A percentile compares a stretch with the other conserved stretches of the same genome.
Evolutionary conservation across 2,797 vertebrate genomes (phyloP).

Genomic region (Anolis apletophallus): DNA sequence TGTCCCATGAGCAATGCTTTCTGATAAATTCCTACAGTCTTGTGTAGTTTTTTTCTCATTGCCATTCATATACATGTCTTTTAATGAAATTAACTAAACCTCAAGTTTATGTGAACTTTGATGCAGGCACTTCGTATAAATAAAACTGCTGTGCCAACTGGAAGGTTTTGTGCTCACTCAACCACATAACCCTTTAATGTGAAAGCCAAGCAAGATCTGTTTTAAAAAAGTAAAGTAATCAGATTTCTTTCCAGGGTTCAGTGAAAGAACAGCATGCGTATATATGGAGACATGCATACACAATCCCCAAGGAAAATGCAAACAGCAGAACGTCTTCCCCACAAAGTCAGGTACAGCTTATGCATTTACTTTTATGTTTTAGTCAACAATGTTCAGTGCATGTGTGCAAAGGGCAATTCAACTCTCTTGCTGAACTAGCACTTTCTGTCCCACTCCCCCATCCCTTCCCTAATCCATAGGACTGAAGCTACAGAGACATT

Average conservation of each 20-base stretch:
- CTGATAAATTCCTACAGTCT: conserved; percentile 22
- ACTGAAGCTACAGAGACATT: background rate
- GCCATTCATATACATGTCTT: conserved; percentile 37
- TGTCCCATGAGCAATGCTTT: background rate
- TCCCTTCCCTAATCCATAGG: too few relatives aligned
- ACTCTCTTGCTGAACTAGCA: too few relatives aligned
- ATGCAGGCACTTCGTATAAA: conserved; percentile 65
- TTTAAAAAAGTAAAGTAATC: conserved; percentile 64
- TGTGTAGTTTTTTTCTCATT: conserved; percentile 39
- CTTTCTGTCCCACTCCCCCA: too few relatives aligned
- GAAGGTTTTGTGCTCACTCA: conserved; percentile 69
- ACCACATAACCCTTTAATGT: conserved; percentile 58
- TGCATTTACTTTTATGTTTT: too few relatives aligned
- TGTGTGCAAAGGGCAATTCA: too few relatives aligned
- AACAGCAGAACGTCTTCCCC: background rate
- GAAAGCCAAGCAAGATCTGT: conserved; percentile 63
- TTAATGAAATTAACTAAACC: conserved; percentile 61
- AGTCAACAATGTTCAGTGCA: too few relatives aligned
- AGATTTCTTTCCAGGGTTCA: conserved; percentile 68
- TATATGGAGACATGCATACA: conserved; percentile 55
- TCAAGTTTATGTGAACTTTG: conserved; percentile 52
- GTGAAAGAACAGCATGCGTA: conserved; percentile 62
- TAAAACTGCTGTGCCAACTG: conserved; percentile 73
- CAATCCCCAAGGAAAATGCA: conserved; percentile 24
- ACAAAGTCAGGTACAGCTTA: background rate